These are phyloP conservation scores for Sinelater perroti DNA, from an alignment of 2,888 invertebrate genomes.

Conservation along the genomic window DNA sequence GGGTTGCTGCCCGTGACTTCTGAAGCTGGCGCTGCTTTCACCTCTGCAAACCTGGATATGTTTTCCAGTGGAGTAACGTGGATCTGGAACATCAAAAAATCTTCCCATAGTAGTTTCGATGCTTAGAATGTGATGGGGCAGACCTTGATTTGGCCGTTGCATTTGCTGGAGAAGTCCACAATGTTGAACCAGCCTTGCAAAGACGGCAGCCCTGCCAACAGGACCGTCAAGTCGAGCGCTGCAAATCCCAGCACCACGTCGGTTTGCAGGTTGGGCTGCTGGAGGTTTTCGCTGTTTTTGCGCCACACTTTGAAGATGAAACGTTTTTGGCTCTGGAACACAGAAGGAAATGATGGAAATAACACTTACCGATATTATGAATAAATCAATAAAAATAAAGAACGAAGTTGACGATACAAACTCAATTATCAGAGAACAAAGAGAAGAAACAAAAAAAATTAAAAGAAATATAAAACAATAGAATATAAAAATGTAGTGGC, in stretches of 20 bases:
- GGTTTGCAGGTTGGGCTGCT: constrained; percentile 63
- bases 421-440: no score
- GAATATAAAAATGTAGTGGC: no score
- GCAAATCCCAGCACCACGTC: constrained; percentile 70
- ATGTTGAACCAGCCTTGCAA: constrained; percentile 72
- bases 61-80: constrained; percentile 66
- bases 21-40: neutral
- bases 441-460: no score
- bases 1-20: neutral
- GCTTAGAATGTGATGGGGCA: no score
- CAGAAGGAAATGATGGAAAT: no score
- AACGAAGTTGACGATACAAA: no score
- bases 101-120: neutral
- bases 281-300: constrained; percentile 60
- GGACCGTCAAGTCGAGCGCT: constrained; percentile 66
- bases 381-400: no score
- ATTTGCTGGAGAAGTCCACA: constrained; percentile 66
- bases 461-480: no score
- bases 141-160: constrained; percentile 71
- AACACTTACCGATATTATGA: no score
- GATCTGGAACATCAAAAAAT: constrained; percentile 57
- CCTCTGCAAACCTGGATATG: constrained; percentile 48
- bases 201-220: constrained; percentile 63
- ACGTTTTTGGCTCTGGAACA: constrained; percentile 65
- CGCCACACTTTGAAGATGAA: constrained; percentile 71